Base-by-base conservation (phyloP, 1,140 invertebrate species). In the Berghia stephanieae region DNA sequence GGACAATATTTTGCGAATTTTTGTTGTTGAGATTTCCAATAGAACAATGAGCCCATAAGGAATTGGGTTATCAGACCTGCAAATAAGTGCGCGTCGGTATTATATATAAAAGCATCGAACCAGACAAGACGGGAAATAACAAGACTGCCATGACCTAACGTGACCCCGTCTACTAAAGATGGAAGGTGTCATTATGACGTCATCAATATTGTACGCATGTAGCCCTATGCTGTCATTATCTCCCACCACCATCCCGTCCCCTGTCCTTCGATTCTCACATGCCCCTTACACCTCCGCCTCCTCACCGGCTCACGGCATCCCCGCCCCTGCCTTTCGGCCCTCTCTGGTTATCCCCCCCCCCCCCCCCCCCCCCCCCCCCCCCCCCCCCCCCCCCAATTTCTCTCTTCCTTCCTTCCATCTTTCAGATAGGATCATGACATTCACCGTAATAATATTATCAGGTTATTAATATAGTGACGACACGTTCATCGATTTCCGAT, bases 211-310 rank as follows among this genome's bases (percentile, higher is more conserved):
- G 0, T 78, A 74, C 78, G 88, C 86, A 68, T 83, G 85, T 42
- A 88, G 78, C 66, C 78, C 74, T 8, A 78, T 77, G 27, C 86
- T 73, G 36, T 84, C 86, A 72, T 88, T 87, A 6, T 88, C 79
- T 46, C 87, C 40, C 55, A 89, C 81, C 13, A n/a, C 88, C 88
- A 44, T 88, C 85, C 18, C 86, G 87, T 55, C 86, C 87, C 63
- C 79, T 81, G n/a, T 86, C 81, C 27, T 88, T 66, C 88, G 88
- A 89, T n/a, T 60, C 55, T 60, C n/a, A 21, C 31, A 24, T 31
- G n/a, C n/a, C 21, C n/a, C 31, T 31, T 60, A 24, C 21, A 24
- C n/a, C 55, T 60, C n/a, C 55, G n/a, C 31, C 55, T 60, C 31
- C 55, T 60, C n/a, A 6, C 31, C 31, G n/a, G n/a, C n/a, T 24